phyloP scores from a whole-genome alignment of 2,113 vertebrate genomes.

The Naja naja region DNA sequence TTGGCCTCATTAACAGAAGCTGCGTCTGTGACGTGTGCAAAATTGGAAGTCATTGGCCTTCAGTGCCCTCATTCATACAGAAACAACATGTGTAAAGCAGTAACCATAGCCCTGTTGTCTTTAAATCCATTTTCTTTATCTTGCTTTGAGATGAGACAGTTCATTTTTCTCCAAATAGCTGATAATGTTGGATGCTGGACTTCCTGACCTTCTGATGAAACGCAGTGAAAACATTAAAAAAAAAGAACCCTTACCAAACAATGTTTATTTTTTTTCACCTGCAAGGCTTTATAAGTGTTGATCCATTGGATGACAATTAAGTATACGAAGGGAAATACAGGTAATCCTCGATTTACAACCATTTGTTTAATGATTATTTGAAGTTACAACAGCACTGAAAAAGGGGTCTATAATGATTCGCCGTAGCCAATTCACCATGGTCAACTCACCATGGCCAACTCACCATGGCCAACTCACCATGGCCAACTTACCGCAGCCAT shows the following conservation, averaged over 20 bases:
- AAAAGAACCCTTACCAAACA: slow-evolving; percentile 13
- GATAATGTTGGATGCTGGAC: slow-evolving; percentile 22
- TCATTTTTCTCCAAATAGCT: neutral
- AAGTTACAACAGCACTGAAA: neutral
- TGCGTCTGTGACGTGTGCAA: slow-evolving; percentile 40
- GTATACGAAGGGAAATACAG: neutral
- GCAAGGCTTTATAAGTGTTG: slow-evolving; percentile 38
- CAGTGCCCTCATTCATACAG: neutral
- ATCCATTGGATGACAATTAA: slow-evolving; percentile 27
- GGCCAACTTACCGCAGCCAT: too few relatives aligned
- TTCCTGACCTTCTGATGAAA: slow-evolving; percentile 29
- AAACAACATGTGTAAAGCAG: neutral
- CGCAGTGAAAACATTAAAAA: slow-evolving; percentile 15
- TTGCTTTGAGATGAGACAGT: slow-evolving; percentile 6
- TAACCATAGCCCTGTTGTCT: neutral
- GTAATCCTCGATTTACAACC: neutral
- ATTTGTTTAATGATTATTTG: neutral
- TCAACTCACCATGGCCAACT: too few relatives aligned
- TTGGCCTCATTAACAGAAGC: slow-evolving; percentile 2
- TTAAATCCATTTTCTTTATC: slow-evolving; percentile 33
- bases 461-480: too few relatives aligned
- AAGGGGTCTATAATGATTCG: too few relatives aligned
- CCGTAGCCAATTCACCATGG: too few relatives aligned
- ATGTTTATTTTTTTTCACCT: neutral
- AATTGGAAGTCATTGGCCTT: slow-evolving; percentile 24